A percentile compares a stretch with the other conserved stretches of the same genome.
These are phyloP conservation scores for Genyomyrus donnyi DNA, from an alignment of 2,113 vertebrate species.

Conservation along the genomic window DNA sequence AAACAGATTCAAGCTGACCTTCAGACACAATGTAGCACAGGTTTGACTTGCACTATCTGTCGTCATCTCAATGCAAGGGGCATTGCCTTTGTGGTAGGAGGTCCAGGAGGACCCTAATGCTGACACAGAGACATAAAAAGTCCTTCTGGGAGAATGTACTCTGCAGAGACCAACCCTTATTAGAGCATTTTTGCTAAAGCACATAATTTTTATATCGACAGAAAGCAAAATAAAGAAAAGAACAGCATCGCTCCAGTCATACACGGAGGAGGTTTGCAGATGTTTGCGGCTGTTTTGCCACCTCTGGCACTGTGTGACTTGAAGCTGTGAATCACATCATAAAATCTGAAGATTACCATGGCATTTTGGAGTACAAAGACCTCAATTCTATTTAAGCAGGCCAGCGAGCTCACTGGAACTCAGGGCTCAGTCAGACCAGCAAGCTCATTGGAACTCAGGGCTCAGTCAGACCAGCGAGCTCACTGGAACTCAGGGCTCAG, in stretches of 20 bases:
- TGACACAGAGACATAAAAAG: not conserved
- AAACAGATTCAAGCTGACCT: not conserved
- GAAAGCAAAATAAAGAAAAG: not conserved
- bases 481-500: not conserved
- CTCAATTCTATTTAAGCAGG: not conserved
- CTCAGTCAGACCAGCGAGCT: not conserved
- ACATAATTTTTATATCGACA: not conserved
- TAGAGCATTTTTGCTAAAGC: not conserved
- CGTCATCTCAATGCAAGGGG: not conserved
- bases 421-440: not conserved
- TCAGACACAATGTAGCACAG: not conserved
- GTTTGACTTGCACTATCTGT: not conserved
- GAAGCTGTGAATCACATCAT: not conserved
- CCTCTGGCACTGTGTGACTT: not conserved
- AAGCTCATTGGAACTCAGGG: not conserved
- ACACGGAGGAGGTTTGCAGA: not conserved
- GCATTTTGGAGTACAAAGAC: not conserved
- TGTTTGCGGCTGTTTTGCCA: not conserved
- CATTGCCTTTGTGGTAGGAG: not conserved
- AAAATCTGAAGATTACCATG: not conserved
- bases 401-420: not conserved
- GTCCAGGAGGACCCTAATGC: not conserved
- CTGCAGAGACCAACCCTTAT: not conserved
- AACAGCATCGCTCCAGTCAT: not conserved
- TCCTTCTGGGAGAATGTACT: not conserved